Evolutionary conservation across 2,797 vertebrate species (phyloP).

Genomic region (Myotis daubentonii): DNA sequence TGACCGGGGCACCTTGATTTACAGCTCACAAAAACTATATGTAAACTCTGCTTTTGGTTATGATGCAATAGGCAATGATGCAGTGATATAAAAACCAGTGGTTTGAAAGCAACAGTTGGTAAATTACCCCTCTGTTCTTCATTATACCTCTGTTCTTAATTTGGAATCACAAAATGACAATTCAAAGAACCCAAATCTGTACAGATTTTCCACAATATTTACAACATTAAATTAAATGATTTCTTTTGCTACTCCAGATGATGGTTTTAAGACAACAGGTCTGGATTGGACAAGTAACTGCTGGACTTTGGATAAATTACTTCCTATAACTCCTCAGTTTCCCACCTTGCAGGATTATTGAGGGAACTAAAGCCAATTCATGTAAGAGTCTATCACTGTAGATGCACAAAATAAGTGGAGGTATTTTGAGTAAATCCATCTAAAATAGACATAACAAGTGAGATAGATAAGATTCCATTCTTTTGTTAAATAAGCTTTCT

Average conservation of each 20-base stretch:
- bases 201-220: neutral
- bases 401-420: neutral
- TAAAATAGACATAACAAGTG: neutral
- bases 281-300: neutral
- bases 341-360: neutral
- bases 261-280: neutral
- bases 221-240: neutral
- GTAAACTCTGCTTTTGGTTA: neutral
- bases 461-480: neutral
- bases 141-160: neutral
- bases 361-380: neutral
- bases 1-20: neutral
- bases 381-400: neutral
- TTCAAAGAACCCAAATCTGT: neutral
- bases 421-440: neutral
- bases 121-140: neutral
- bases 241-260: neutral
- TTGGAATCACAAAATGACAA: conserved; percentile 15
- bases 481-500: neutral
- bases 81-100: neutral
- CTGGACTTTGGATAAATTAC: neutral
- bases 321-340: neutral
- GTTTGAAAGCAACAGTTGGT: neutral
- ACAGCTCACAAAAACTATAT: neutral
- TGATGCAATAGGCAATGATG: neutral